These are phyloP conservation scores for Acanthococcus lagerstroemiae DNA, from an alignment of 2,888 invertebrate species.

Conservation along the genomic window DNA sequence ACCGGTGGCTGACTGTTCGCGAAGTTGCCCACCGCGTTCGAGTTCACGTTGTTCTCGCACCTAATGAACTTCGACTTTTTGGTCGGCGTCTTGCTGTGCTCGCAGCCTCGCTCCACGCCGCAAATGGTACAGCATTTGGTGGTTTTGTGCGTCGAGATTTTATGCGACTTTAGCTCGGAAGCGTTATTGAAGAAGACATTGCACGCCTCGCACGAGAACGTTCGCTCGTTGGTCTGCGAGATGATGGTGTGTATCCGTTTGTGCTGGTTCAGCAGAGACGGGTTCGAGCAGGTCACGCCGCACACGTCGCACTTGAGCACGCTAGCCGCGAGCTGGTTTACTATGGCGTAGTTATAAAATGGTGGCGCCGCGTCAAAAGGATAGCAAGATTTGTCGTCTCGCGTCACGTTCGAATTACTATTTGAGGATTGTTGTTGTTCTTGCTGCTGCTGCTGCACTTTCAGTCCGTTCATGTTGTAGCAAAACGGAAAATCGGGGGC, in stretches of 20 bases:
- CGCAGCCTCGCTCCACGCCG: constrained; percentile 39
- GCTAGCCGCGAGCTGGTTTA: constrained; percentile 74
- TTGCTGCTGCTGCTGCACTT: constrained; percentile 40
- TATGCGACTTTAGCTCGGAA: constrained; percentile 45
- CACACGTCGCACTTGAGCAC: constrained; percentile 83
- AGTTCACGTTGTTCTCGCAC: constrained; percentile 38
- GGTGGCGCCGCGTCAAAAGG: constrained; percentile 45
- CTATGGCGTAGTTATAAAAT: constrained; percentile 66
- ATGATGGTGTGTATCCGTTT: constrained; percentile 57
- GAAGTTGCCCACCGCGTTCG: constrained; percentile 34
- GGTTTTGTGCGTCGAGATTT: constrained; percentile 43
- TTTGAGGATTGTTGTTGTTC: constrained; percentile 15
- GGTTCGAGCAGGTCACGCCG: constrained; percentile 73
- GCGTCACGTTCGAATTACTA: constrained; percentile 41
- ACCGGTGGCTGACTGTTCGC: constrained; percentile 23
- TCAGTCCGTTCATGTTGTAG: constrained; percentile 47
- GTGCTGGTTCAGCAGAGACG: constrained; percentile 72
- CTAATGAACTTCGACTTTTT: constrained; percentile 39
- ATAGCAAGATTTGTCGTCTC: constrained; percentile 46
- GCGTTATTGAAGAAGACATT: constrained; percentile 45
- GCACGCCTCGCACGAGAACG: constrained; percentile 45
- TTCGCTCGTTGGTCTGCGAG: constrained; percentile 39
- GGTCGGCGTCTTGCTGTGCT: constrained; percentile 35
- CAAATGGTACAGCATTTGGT: constrained; percentile 38
- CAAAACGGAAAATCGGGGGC: constrained; percentile 46